These are phyloP conservation scores for Pseudomyrmex pallidus DNA, from an alignment of 1,140 invertebrate species.

Conservation along the genomic window DNA sequence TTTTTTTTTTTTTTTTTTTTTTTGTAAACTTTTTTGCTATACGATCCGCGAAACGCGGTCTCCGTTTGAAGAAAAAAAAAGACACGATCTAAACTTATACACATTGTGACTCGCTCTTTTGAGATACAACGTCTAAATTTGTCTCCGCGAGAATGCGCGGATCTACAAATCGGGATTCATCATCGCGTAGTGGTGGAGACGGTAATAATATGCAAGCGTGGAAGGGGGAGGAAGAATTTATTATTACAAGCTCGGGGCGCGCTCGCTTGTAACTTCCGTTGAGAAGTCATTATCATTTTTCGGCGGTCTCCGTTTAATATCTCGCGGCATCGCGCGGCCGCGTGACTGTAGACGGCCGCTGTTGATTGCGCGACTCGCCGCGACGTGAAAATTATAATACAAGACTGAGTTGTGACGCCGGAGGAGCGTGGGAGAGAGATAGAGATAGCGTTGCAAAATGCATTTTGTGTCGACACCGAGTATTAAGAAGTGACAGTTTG, in stretches of 20 bases:
- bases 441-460: background rate
- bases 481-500: too few relatives aligned
- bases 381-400: conserved; percentile 40
- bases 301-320: background rate
- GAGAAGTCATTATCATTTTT: conserved; percentile 7
- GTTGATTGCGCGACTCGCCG: conserved; percentile 34
- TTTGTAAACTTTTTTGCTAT: too few relatives aligned
- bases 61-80: too few relatives aligned
- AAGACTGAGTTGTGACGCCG: conserved; percentile 6
- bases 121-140: background rate
- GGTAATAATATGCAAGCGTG: background rate
- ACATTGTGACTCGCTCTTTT: background rate
- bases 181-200: too few relatives aligned
- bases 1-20: background rate
- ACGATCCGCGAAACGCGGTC: background rate
- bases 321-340: too few relatives aligned
- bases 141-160: background rate
- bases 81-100: too few relatives aligned
- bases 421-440: background rate
- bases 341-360: background rate
- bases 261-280: conserved; percentile 2
- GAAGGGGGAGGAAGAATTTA: background rate
- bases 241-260: background rate
- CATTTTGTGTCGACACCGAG: too few relatives aligned
- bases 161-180: background rate